phyloP scores from a whole-genome alignment of 2,113 vertebrate species.

The Tyrannus savana region DNA sequence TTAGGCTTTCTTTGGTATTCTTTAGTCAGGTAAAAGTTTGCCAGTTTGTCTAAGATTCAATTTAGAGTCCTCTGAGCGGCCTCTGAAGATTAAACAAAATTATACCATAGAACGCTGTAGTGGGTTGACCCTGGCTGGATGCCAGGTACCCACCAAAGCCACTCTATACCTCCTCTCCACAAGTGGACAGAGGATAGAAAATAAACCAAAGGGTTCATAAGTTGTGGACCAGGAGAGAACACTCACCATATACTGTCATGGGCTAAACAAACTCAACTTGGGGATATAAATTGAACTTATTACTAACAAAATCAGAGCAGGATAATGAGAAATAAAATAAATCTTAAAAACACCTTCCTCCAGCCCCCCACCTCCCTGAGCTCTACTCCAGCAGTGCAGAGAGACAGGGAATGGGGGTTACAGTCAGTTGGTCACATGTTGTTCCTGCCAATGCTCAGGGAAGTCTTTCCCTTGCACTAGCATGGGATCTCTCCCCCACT shows the following conservation, averaged over 20 bases:
- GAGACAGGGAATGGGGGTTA: neutral
- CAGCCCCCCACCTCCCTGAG: neutral
- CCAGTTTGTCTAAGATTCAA: neutral
- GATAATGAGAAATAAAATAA: neutral
- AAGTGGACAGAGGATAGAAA: neutral
- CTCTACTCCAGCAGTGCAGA: neutral
- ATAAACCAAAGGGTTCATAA: neutral
- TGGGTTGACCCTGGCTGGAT: neutral
- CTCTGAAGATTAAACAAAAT: constrained; percentile 22
- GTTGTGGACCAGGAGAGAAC: neutral
- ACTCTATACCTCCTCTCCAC: neutral
- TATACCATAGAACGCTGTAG: neutral
- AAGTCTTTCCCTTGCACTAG: neutral
- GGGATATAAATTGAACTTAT: neutral
- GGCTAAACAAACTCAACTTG: neutral
- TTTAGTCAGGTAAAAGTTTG: neutral
- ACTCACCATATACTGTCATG: neutral
- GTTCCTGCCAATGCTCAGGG: neutral
- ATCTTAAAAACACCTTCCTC: neutral
- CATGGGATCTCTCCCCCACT: accelerated
- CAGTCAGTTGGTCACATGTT: neutral
- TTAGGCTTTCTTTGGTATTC: constrained; percentile 30
- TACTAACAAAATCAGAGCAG: neutral
- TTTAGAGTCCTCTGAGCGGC: neutral
- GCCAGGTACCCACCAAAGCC: neutral